Base-by-base conservation (phyloP, 2,797 vertebrate genomes). In the Alca torda region DNA sequence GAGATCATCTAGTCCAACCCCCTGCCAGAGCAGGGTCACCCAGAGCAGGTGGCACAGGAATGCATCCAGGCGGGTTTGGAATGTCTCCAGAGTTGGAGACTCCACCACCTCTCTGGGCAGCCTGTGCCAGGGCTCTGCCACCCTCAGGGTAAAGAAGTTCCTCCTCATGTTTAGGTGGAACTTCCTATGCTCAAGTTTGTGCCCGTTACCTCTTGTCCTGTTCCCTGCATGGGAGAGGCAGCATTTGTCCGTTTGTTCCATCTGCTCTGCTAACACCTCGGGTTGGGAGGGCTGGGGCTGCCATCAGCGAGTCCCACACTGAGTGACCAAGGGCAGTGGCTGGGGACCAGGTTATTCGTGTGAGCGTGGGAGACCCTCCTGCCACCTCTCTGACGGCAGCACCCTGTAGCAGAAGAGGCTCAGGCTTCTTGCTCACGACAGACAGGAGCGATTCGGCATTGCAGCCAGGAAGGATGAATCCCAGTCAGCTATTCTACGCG, bases 291-390 rank as follows among this genome's bases (percentile, higher is more conserved):
- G 72, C 68, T 75, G 76, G 72, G 73, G 54, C 56, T 94, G 65
- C 46, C 28, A 12, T 21, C 78, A 86, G 79, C 53, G 37, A 11
- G 39, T 50, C 43, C 50, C 50, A 31, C 10, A 51, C 83, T 68
- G 68, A 81, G 88, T 25, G 78, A 37, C 45, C 53, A 30, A n/a
- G 51, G 48, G 43, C 64, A 43, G 33, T 16, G 72, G 4, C 20
- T 6, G 18, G 28, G 45, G 53, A 46, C 30, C 0, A 8, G 24
- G 15, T 63, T 26, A 80, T 53, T 76, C 39, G 14, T 41, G n/a
- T 3, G 10, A 16, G 31, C 0, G 0, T 50, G 28, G 25, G 53
- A 48, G 28, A 64, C 31, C 45, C 28, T 79, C 13, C 75, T 70
- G 68, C 30, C 1, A 0, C 48, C 56, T 26, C 79, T 78, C 4